Conservation (phyloP, 2,888 invertebrate species). For the Melanotus villosus region DNA sequence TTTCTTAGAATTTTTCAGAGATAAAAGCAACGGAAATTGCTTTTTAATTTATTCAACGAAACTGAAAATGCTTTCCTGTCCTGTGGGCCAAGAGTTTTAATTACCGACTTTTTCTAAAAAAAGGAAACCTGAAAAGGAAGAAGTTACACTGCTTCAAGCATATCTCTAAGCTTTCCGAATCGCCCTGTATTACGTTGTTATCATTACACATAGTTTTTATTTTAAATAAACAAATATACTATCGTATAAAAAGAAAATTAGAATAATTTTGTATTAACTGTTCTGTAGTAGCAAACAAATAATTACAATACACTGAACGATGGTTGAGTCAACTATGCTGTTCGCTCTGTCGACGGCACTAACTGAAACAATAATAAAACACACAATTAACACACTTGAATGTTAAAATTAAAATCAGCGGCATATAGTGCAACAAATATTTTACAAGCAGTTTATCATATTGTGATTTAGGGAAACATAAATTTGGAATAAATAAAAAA, state of each 20-base stretch:
- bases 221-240: constrained; percentile 3
- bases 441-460: no score
- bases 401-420: no score
- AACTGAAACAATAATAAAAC: constrained; percentile 36
- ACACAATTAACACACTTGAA: no score
- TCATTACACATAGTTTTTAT: constrained; percentile 15
- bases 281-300: constrained; percentile 34
- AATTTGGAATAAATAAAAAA: no score
- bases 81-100: no score
- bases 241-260: constrained; percentile 12
- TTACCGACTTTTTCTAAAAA: background rate
- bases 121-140: no score
- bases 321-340: constrained; percentile 35
- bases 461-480: no score
- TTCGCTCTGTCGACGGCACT: constrained; percentile 42
- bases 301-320: constrained; percentile 41
- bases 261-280: constrained; percentile 37
- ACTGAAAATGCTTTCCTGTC: background rate
- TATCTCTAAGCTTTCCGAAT: background rate
- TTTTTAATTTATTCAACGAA: constrained; percentile 22
- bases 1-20: background rate
- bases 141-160: background rate
- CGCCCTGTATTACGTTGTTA: constrained; percentile 12
- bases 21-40: background rate
- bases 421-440: no score